These are phyloP conservation scores for Arremon aurantiirostris DNA, from an alignment of 2,797 vertebrate species.

Conservation along the genomic window DNA sequence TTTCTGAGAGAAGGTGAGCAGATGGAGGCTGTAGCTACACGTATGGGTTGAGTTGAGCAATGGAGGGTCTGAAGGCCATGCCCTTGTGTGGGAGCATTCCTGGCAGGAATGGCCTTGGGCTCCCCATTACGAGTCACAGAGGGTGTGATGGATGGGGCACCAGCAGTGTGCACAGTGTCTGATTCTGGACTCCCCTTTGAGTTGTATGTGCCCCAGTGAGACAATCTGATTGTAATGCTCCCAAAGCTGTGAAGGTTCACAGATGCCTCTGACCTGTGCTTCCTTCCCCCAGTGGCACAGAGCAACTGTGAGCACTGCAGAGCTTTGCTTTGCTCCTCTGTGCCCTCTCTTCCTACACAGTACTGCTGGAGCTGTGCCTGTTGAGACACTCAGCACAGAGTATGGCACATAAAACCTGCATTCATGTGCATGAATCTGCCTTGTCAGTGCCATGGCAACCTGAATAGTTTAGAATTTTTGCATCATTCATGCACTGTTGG, in stretches of 20 bases:
- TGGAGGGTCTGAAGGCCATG: background rate
- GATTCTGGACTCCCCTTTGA: background rate
- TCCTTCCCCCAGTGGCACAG: background rate
- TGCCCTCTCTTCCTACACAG: background rate
- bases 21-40: background rate
- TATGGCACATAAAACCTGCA: background rate
- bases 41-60: background rate
- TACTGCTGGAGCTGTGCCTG: background rate
- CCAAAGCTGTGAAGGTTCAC: background rate
- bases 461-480: background rate
- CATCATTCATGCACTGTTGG: background rate
- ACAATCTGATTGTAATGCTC: background rate
- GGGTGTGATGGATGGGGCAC: background rate
- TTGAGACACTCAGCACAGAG: background rate
- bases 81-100: background rate
- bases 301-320: background rate
- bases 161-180: rapidly evolving
- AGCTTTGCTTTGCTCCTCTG: background rate
- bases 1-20: conserved; percentile 22
- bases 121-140: background rate
- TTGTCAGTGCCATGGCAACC: background rate
- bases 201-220: background rate
- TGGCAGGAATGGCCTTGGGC: background rate
- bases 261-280: background rate
- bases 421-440: background rate